phyloP scores from a whole-genome alignment of 2,113 vertebrate species.

The Dolichotis patagonum region DNA sequence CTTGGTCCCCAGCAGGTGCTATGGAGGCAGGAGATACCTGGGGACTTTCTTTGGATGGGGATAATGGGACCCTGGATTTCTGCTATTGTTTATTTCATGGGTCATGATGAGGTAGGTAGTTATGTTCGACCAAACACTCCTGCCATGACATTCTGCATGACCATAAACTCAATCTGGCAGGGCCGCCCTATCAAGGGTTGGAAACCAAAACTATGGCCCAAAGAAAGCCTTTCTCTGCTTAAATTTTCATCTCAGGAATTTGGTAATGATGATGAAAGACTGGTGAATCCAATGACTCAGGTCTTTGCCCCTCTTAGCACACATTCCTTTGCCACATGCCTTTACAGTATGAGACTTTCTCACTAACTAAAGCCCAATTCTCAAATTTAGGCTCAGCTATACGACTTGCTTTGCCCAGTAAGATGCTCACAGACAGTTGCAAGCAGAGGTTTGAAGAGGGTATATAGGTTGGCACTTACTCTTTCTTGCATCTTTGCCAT shows the following conservation, averaged over 20 bases:
- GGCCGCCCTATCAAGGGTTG: background rate
- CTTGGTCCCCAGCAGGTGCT: background rate
- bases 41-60: background rate
- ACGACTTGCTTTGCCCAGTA: background rate
- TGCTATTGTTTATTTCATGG: background rate
- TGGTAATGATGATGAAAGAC: background rate
- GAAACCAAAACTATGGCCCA: background rate
- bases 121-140: accelerated
- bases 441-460: background rate
- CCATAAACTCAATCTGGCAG: too few relatives aligned
- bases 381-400: background rate
- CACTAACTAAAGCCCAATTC: background rate
- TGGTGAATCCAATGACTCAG: background rate
- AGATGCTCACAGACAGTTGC: background rate
- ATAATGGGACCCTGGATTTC: too few relatives aligned
- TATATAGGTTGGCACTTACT: background rate
- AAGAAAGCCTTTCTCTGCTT: background rate
- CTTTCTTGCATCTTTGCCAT: background rate
- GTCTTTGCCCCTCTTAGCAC: background rate
- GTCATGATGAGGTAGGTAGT: background rate
- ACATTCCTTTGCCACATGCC: background rate
- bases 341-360: background rate
- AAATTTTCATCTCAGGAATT: background rate
- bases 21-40: too few relatives aligned
- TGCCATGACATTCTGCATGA: background rate